phyloP scores from a whole-genome alignment of 2,888 invertebrate genomes.

The Drosophila ezoana region DNA sequence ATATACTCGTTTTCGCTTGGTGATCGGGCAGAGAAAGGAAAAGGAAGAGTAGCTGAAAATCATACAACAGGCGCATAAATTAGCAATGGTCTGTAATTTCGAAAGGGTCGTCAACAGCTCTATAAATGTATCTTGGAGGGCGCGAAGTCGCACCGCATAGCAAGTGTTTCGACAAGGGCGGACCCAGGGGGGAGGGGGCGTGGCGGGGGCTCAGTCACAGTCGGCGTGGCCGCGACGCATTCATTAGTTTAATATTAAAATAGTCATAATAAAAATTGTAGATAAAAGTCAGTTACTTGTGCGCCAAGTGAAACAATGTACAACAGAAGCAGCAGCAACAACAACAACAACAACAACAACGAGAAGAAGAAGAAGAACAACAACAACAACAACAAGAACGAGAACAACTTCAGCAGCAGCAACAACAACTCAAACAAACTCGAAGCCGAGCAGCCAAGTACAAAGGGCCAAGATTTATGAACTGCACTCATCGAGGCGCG shows the following conservation, averaged over 20 bases:
- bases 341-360: conserved; percentile 5
- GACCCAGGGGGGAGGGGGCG: neutral
- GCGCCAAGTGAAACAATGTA: conserved; percentile 66
- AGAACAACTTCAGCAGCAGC: conserved; percentile 12
- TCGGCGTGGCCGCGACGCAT: conserved; percentile 75
- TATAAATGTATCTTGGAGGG: conserved; percentile 55
- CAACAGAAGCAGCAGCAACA: conserved; percentile 33
- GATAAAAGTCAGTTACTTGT: conserved; percentile 63
- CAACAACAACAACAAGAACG: conserved; percentile 16
- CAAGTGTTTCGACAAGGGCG: conserved; percentile 21
- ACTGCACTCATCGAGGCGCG: conserved; percentile 58
- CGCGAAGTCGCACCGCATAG: conserved; percentile 38
- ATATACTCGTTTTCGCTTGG: too few relatives aligned
- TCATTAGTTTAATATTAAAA: conserved; percentile 79
- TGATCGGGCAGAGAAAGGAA: conserved; percentile 8
- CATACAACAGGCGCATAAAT: conserved; percentile 78
- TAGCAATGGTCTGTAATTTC: conserved; percentile 80
- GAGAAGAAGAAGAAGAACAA: neutral
- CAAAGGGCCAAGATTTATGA: conserved; percentile 76
- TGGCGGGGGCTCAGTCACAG: conserved; percentile 44
- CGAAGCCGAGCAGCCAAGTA: conserved; percentile 54
- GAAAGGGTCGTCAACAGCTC: conserved; percentile 71
- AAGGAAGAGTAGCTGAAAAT: conserved; percentile 57
- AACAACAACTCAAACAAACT: conserved; percentile 33
- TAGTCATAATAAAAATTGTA: conserved; percentile 79